phyloP scores from a whole-genome alignment of 2,113 vertebrate species.

The Mustela nigripes region DNA sequence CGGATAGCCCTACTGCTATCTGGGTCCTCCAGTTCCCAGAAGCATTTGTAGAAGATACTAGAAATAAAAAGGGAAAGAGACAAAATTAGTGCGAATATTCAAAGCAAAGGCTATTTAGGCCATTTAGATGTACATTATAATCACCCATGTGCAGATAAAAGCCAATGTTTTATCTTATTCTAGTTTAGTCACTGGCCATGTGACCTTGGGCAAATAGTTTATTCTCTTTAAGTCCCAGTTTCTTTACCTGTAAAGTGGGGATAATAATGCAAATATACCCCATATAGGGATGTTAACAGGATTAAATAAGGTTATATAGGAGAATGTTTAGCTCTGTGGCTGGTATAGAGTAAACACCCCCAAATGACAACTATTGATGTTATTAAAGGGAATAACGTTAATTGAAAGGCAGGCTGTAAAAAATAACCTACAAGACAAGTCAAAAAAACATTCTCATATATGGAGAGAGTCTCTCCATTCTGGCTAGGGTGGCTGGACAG shows the following conservation, averaged over 20 bases:
- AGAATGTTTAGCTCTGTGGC: not conserved
- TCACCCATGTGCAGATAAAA: not conserved
- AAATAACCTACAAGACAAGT: not conserved
- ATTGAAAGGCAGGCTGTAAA: not conserved
- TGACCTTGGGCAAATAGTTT: not conserved
- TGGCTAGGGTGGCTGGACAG: not conserved
- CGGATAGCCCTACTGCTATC: slow-evolving; percentile 87
- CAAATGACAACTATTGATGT: not conserved
- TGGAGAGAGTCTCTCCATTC: not conserved
- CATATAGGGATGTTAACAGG: not conserved
- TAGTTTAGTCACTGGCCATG: not conserved
- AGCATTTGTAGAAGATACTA: slow-evolving; percentile 91
- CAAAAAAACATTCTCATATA: not conserved
- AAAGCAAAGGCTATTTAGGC: not conserved
- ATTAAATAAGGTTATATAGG: not conserved
- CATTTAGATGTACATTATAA: not conserved
- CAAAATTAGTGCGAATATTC: not conserved
- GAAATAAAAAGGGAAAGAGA: slow-evolving; percentile 62
- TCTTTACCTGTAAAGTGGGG: not conserved
- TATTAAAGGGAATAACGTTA: not conserved
- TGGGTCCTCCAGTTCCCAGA: slow-evolving; percentile 92
- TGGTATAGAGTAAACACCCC: not conserved
- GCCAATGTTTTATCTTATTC: not conserved
- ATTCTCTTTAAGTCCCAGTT: not conserved
- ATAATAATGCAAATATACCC: not conserved